phyloP scores from a whole-genome alignment of 2,113 vertebrate genomes.

The Scomber scombrus region DNA sequence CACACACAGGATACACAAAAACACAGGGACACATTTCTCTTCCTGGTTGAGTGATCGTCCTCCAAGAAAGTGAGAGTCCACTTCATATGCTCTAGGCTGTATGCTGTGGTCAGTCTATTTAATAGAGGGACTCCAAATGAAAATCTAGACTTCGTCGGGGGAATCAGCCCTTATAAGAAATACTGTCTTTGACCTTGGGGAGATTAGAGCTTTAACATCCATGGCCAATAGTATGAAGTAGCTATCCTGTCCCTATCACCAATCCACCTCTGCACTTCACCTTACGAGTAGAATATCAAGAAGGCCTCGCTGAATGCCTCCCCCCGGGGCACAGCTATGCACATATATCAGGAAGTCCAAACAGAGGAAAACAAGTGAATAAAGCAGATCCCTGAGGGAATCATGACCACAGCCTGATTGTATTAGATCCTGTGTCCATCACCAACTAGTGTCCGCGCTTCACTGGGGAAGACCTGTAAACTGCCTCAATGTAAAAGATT shows the following conservation, averaged over 20 bases:
- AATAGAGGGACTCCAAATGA: constrained; percentile 53
- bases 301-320: constrained; percentile 45
- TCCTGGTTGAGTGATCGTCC: constrained; percentile 39
- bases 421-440: constrained; percentile 61
- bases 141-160: constrained; percentile 33
- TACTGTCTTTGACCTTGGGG: constrained; percentile 59
- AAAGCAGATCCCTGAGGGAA: constrained; percentile 61
- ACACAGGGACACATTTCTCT: constrained; percentile 2
- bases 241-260: constrained; percentile 33
- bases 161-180: constrained; percentile 40
- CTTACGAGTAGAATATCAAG: constrained; percentile 68
- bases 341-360: constrained; percentile 70
- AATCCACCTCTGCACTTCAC: constrained; percentile 33
- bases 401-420: constrained; percentile 66
- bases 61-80: constrained; percentile 15
- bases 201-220: constrained; percentile 57
- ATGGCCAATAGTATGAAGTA: constrained; percentile 56
- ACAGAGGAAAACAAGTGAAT: constrained; percentile 74
- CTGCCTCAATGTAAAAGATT: constrained; percentile 39
- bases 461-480: constrained; percentile 57
- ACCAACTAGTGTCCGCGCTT: constrained; percentile 29
- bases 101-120: constrained; percentile 43
- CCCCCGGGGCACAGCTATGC: constrained; percentile 42
- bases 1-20: constrained; percentile 3
- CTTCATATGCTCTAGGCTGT: constrained; percentile 19